Conservation (phyloP, 2,797 vertebrate species). For the Siniperca scherzeri region DNA sequence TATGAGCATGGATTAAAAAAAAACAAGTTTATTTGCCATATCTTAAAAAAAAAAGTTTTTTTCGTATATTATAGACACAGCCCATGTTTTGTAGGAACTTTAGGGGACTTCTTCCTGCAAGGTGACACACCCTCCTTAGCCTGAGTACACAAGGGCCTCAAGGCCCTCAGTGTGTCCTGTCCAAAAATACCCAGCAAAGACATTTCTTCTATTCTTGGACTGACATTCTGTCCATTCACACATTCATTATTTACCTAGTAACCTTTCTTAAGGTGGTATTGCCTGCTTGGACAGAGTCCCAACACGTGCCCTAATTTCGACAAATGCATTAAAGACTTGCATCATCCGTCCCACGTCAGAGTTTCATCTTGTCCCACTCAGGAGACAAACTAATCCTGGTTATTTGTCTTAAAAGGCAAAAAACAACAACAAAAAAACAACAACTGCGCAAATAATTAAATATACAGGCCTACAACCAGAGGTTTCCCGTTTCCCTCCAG, state of each 20-base stretch:
- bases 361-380: slow-evolving; percentile 28
- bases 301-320: slow-evolving; percentile 56
- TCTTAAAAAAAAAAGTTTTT: not conserved
- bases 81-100: slow-evolving; percentile 28
- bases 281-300: slow-evolving; percentile 31
- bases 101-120: slow-evolving; percentile 66
- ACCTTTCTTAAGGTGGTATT: slow-evolving; percentile 31
- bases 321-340: slow-evolving; percentile 56
- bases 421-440: slow-evolving; percentile 44
- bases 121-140: slow-evolving; percentile 77
- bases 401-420: slow-evolving; percentile 66
- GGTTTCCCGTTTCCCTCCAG: slow-evolving; percentile 82
- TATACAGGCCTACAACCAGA: slow-evolving; percentile 71
- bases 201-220: slow-evolving; percentile 42
- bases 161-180: slow-evolving; percentile 14
- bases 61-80: not conserved
- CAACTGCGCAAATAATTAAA: slow-evolving; percentile 80
- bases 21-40: not conserved
- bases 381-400: slow-evolving; percentile 50
- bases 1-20: not conserved
- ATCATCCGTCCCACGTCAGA: slow-evolving; percentile 57
- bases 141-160: slow-evolving; percentile 31
- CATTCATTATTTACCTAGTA: slow-evolving; percentile 73
- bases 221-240: slow-evolving; percentile 59
- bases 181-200: slow-evolving; percentile 31